phyloP scores from a whole-genome alignment of 2,113 vertebrate species.

The Peucedramus taeniatus region DNA sequence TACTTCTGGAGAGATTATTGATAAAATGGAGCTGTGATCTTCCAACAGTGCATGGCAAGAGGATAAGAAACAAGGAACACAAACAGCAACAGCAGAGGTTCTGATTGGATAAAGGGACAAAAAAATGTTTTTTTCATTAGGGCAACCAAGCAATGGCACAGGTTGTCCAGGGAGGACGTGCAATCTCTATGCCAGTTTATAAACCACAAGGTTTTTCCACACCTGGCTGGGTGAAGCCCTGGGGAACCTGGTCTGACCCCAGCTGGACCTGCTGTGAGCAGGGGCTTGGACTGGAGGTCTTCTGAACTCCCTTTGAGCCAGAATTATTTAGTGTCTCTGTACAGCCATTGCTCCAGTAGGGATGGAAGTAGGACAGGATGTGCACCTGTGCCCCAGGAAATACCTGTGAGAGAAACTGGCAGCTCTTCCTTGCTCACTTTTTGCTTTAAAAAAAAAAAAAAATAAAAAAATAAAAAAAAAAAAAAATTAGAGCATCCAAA shows the following conservation, averaged over 20 bases:
- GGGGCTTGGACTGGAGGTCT: background rate
- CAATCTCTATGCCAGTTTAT: background rate
- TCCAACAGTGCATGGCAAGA: background rate
- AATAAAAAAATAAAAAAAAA: background rate
- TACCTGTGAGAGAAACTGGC: background rate
- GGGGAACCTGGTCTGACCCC: background rate
- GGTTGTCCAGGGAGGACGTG: background rate
- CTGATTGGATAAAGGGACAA: background rate
- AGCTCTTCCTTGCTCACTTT: background rate
- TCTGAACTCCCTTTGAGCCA: background rate
- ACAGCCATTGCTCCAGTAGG: background rate
- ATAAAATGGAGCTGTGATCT: background rate
- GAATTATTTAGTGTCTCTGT: background rate
- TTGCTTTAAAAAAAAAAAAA: background rate
- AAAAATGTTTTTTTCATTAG: accelerated
- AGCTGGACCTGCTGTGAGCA: background rate
- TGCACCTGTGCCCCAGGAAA: background rate
- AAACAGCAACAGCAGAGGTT: background rate
- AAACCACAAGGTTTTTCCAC: background rate
- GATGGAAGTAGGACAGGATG: background rate
- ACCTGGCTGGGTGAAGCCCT: background rate
- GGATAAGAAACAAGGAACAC: background rate
- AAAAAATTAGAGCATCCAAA: background rate
- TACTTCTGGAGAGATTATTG: background rate
- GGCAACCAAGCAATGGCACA: background rate